Evolutionary conservation across 1,140 invertebrate species (phyloP), one percentile per base, ranked within the genome.

Genomic region (Eciton burchellii): DNA sequence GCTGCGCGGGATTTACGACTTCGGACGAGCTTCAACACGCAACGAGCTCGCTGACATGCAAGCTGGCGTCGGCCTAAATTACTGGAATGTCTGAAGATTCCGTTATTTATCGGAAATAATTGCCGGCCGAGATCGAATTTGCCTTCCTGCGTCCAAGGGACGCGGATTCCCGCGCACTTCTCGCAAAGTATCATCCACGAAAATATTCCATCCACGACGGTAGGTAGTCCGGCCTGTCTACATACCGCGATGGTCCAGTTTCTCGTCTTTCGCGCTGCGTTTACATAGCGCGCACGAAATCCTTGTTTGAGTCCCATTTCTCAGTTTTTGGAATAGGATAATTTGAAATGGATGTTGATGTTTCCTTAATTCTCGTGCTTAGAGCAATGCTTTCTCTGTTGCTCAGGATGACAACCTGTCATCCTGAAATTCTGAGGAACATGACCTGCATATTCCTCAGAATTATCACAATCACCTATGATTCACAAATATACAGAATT

Each of bases 31-130:
- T 73, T 86, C 85, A 68, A 74, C 86, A 84, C 85, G 81, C 85
- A 60, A 87, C 70, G 81, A 68, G 68, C 63, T 87, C 66, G 65
- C 24, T 57, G 24, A 87, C 86, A 84, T 43, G 63, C 81, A 74
- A 84, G 73, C 74, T 87, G 84, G 84, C 86, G 81, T 81, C 81
- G 71, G 62, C 73, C 86, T 85, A 87, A 87, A 86, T 87, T 86
- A 73, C 81, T 54, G 43, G n/a, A 52, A 81, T 60, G 54, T 84
- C 81, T 45, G 49, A 87, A 81, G 85, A 86, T 74, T 81, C 73
- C 82, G 83, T 86, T 87, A 87, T 86, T 86, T 86, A 87, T 82
- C 56, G 76, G 43, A 47, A 63, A 73, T 11, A 63, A 73, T 11
- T 35, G 24, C 68, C 12, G 5, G 68, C 41, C 56, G 52, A 43